A percentile compares a stretch with the other conserved stretches of the same genome.
These are phyloP conservation scores for Tympanoctomys barrerae DNA, from an alignment of 2,797 vertebrate genomes.

Conservation along the genomic window DNA sequence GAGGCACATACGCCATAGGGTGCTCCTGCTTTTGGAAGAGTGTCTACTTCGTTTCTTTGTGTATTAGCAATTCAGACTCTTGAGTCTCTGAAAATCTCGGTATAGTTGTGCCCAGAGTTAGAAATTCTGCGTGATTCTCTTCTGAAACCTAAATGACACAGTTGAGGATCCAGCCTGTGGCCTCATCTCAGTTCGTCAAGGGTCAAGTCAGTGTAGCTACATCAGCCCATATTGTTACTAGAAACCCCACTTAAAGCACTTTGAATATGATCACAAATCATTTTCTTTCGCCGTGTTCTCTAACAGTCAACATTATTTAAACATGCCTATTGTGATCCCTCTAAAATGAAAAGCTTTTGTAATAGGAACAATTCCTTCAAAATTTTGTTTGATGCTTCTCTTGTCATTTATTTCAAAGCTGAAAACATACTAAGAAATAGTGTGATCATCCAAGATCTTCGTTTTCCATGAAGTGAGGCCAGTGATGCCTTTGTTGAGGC, in stretches of 20 bases:
- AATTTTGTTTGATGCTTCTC: neutral
- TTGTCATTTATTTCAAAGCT: conserved; percentile 57
- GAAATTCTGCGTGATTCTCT: conserved; percentile 16
- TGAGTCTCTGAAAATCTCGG: neutral
- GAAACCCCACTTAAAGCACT: neutral
- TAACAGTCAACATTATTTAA: conserved; percentile 25
- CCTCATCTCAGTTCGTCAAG: neutral
- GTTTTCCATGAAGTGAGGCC: conserved; percentile 27
- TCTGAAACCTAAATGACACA: neutral
- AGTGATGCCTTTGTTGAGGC: neutral
- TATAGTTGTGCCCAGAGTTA: neutral
- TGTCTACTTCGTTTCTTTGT: conserved; percentile 45
- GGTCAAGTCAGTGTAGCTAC: neutral
- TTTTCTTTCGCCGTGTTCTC: conserved; percentile 2
- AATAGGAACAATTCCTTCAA: neutral
- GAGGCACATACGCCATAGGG: neutral
- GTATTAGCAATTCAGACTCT: neutral
- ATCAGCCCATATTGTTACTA: neutral
- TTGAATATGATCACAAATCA: neutral
- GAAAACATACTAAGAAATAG: conserved; percentile 24
- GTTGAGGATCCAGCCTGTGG: neutral
- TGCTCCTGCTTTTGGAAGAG: conserved; percentile 29
- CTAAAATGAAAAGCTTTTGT: conserved; percentile 47
- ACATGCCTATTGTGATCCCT: conserved; percentile 4
- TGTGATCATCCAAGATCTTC: neutral